Evolutionary conservation across 30 jellyfish, hydroid and myxozoan species (phyloP), one percentile per base, ranked within the genome.

Genomic region (Nemopilema nomurai): DNA sequence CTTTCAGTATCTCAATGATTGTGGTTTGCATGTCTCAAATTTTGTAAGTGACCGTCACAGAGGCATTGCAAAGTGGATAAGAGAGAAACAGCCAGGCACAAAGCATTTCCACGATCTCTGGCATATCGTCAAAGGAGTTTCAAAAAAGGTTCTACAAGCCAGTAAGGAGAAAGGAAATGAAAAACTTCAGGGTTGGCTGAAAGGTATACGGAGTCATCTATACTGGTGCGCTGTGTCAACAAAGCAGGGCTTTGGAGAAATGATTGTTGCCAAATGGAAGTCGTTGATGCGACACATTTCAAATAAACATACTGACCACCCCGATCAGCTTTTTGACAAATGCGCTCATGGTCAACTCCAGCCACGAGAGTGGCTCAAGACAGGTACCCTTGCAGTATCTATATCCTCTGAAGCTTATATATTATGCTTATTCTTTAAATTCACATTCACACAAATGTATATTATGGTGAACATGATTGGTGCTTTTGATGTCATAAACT

Each of bases 1-100:
- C 30, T 63, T 63, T 63, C 21, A 63, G n/a, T 63, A 8, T 24
- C 73, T 63, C 9, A 63, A 63, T 16, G 18, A 63, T 63, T 16
- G 9, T 63, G 73, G 73, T 7, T 63, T 63, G 73, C 9, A 63
- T 50, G 18, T 50, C 24, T 16, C 20, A 8, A 8, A 80, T 18
- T 76, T 76, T 26, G 24, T 76, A 21, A 49, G 78, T 23, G 87
- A 76, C 31, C 16, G 79, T 20, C 87, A 76, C 62, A 52, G 53
- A 76, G 24, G 87, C 53, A 51, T 76, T 6, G 76, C 87, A 49
- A 76, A 62, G 24, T 76, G 87, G 87, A 30, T 76, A 21, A 19
- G 87, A 9, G 78, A 76, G 17, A 6, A 9, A 23, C 17, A 76
- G 25, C 78, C 76, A 76, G 78, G 50, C 17, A 76, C 87, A 16